A percentile compares a stretch with the other conserved stretches of the same genome.
Evolutionary conservation across 1,140 invertebrate species (phyloP).

Genomic region (Hormaphis cornu): DNA sequence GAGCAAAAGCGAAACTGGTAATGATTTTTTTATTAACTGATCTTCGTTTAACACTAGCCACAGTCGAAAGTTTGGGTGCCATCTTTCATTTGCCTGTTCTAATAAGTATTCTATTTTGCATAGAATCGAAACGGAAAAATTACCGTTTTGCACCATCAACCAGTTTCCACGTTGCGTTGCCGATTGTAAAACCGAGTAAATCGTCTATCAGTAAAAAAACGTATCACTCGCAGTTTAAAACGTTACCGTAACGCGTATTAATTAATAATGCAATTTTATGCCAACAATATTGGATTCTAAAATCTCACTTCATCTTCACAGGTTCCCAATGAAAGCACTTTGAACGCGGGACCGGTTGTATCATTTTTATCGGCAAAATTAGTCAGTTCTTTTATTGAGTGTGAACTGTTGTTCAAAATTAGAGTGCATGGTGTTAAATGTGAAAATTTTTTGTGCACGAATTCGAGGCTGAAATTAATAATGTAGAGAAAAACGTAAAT

Average conservation of each 20-base stretch:
- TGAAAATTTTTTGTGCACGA: conserved; percentile 54
- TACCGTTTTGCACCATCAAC: conserved; percentile 15
- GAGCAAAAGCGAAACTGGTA: neutral
- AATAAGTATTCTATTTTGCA: neutral
- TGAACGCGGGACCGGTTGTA: neutral
- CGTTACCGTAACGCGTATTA: too few relatives aligned
- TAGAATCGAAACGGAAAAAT: neutral
- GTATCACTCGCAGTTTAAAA: too few relatives aligned
- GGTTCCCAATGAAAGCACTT: neutral
- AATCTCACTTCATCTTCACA: neutral
- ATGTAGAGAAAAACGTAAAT: conserved; percentile 51
- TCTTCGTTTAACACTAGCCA: neutral
- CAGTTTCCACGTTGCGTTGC: conserved; percentile 7
- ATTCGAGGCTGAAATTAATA: conserved; percentile 74
- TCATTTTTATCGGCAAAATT: conserved; percentile 44
- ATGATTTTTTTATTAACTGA: neutral
- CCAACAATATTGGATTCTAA: too few relatives aligned
- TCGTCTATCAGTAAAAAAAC: neutral
- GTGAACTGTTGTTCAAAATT: conserved; percentile 66
- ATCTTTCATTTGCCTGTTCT: neutral
- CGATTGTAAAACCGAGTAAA: neutral
- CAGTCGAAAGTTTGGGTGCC: conserved; percentile 6
- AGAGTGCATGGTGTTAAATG: neutral
- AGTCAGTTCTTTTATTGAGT: conserved; percentile 74
- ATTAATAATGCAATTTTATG: too few relatives aligned